These are phyloP conservation scores for Lamproptera curius DNA, from an alignment of 2,888 invertebrate species.

Conservation along the genomic window DNA sequence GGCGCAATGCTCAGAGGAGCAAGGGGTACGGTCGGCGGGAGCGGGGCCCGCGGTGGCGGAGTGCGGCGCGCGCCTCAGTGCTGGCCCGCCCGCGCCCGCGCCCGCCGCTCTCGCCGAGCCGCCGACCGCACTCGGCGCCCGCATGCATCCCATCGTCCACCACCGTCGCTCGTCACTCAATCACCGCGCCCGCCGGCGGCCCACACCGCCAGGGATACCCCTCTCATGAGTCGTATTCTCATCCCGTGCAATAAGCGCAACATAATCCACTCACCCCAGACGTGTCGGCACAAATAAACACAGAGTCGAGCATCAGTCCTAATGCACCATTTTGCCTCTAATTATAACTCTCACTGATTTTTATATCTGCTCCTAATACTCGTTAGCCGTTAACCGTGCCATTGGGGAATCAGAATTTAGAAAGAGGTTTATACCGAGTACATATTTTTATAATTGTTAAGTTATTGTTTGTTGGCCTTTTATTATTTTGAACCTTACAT, in stretches of 20 bases:
- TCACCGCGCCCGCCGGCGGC: not conserved
- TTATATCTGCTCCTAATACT: not conserved
- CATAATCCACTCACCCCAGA: constrained; percentile 1
- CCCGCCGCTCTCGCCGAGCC: constrained; percentile 58
- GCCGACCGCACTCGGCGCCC: constrained; percentile 54
- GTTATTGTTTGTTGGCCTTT: not conserved
- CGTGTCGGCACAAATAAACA: constrained; percentile 16
- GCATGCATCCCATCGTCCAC: constrained; percentile 61
- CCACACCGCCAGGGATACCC: not conserved
- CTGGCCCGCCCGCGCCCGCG: constrained; percentile 72
- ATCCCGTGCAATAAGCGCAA: constrained; percentile 12
- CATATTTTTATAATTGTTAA: not conserved
- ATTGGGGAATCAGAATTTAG: too few relatives aligned
- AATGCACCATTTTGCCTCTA: constrained; percentile 8
- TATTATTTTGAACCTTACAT: constrained; percentile 1
- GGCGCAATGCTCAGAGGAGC: constrained; percentile 23
- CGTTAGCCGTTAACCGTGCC: not conserved
- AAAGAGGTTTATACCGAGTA: constrained; percentile 1
- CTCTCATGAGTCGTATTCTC: constrained; percentile 5
- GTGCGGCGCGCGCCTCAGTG: constrained; percentile 72
- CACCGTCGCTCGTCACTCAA: constrained; percentile 51
- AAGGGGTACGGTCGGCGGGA: constrained; percentile 30
- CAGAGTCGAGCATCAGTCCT: not conserved
- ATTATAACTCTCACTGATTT: not conserved
- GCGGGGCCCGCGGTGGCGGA: constrained; percentile 41